A percentile compares a stretch with the other conserved stretches of the same genome.
Evolutionary conservation across 2,888 invertebrate genomes (phyloP).

Genomic region (Lypha dubia): DNA sequence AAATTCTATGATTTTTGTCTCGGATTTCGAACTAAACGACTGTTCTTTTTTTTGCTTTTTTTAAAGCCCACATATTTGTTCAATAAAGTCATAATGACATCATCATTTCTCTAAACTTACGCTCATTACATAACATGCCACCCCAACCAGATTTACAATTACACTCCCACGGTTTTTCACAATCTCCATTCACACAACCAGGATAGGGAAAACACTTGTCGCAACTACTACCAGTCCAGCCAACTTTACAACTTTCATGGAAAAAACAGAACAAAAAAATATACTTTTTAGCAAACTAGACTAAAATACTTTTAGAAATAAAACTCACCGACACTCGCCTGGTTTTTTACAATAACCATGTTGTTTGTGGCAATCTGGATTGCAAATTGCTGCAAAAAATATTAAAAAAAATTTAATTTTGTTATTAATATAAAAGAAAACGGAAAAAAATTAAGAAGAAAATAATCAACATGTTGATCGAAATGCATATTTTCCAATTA

Average conservation of each 20-base stretch:
- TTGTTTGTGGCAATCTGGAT: constrained; percentile 91
- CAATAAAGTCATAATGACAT: neutral
- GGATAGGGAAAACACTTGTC: constrained; percentile 93
- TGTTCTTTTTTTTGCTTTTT: no score
- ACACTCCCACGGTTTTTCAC: constrained; percentile 95
- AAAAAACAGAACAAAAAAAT: neutral
- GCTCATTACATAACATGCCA: constrained; percentile 95
- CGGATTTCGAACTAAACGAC: no score
- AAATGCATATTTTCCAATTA: constrained; percentile 42
- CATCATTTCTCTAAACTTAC: constrained; percentile 83
- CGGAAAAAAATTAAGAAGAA: neutral
- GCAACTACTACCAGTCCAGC: constrained; percentile 93
- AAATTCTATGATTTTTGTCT: no score
- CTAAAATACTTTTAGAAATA: neutral
- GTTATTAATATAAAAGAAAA: neutral
- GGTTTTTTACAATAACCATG: constrained; percentile 93
- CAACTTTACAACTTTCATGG: constrained; percentile 88
- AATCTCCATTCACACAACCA: constrained; percentile 93
- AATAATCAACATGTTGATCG: constrained; percentile 16
- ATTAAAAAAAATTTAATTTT: neutral
- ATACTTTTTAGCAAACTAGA: neutral
- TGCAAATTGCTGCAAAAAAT: constrained; percentile 89
- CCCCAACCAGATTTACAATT: constrained; percentile 91
- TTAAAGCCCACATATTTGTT: no score
- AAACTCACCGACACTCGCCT: constrained; percentile 88